These are phyloP conservation scores for Mesocentrotus franciscanus DNA, from an alignment of 53 echinoderm and acorn worm species.

Conservation along the genomic window DNA sequence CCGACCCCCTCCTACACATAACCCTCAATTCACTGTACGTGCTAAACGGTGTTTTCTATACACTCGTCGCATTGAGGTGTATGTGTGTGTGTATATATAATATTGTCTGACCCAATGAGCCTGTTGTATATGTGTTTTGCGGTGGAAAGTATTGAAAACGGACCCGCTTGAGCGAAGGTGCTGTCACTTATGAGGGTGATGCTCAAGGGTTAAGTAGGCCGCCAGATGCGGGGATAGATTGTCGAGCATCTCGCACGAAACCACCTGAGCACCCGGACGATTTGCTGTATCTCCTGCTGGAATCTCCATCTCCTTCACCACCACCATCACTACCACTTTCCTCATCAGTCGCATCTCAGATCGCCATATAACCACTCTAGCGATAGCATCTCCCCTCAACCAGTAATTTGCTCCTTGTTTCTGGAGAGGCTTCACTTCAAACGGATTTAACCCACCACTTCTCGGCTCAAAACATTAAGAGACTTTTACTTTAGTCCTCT, in stretches of 20 bases:
- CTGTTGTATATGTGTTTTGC: conserved; percentile 67
- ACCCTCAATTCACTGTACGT: conserved; percentile 26
- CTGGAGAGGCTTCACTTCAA: conserved; percentile 45
- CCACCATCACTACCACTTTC: background rate
- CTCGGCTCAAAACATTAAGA: background rate
- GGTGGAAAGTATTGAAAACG: conserved; percentile 60
- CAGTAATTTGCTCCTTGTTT: conserved; percentile 25
- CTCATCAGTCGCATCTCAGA: background rate
- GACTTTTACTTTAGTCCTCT: conserved; percentile 11
- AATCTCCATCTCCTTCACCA: background rate
- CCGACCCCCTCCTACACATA: conserved; percentile 43
- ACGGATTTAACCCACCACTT: conserved; percentile 21
- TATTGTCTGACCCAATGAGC: conserved; percentile 62
- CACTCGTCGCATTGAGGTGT: conserved; percentile 24
- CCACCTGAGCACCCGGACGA: conserved; percentile 55
- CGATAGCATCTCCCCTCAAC: conserved; percentile 25
- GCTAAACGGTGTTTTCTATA: conserved; percentile 47
- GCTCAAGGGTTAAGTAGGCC: conserved; percentile 59
- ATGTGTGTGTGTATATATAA: conserved; percentile 58
- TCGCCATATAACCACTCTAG: background rate
- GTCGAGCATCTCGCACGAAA: background rate
- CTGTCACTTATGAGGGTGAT: conserved; percentile 64
- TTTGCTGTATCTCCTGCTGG: conserved; percentile 28
- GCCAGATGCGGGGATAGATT: conserved; percentile 8
- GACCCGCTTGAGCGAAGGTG: conserved; percentile 1